These are phyloP conservation scores for Hyles lineata DNA, from an alignment of 2,888 invertebrate species.

Conservation along the genomic window DNA sequence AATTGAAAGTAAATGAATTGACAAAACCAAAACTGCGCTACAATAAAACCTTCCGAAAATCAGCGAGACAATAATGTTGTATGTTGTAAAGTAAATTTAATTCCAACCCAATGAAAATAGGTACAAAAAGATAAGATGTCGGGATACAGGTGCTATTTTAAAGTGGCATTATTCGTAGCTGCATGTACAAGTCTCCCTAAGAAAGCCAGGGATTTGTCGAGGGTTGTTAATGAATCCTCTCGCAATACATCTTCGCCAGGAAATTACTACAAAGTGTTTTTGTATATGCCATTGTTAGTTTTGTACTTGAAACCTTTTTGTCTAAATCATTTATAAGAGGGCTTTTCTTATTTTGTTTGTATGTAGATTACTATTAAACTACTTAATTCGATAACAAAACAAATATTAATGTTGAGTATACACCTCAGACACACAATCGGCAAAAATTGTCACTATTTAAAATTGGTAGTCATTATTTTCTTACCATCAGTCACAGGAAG, in stretches of 20 bases:
- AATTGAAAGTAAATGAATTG: no score
- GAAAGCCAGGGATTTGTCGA: slow-evolving; percentile 73
- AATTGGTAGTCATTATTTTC: no score
- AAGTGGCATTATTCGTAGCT: slow-evolving; percentile 40
- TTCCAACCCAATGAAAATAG: not conserved
- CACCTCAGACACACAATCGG: no score
- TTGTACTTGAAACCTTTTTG: not conserved
- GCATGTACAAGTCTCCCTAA: slow-evolving; percentile 49
- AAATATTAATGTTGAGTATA: no score
- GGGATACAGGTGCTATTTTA: slow-evolving; percentile 7
- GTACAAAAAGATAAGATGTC: not conserved
- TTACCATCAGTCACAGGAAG: no score
- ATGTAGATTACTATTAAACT: no score
- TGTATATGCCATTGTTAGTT: slow-evolving; percentile 61
- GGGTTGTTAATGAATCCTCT: slow-evolving; percentile 82
- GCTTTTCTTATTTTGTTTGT: not conserved
- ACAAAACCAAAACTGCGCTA: no score
- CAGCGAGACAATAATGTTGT: no score
- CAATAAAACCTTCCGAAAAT: no score
- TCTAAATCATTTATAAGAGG: not conserved
- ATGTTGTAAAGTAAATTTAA: not conserved
- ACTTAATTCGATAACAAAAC: no score
- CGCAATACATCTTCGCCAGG: slow-evolving; percentile 76
- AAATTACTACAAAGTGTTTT: slow-evolving; percentile 83
- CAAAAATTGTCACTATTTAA: no score